Percentiles rank a stretch among this genome's conserved stretches.
phyloP scores from a whole-genome alignment of 2,113 vertebrate genomes.

The Megaceryle torquata region DNA sequence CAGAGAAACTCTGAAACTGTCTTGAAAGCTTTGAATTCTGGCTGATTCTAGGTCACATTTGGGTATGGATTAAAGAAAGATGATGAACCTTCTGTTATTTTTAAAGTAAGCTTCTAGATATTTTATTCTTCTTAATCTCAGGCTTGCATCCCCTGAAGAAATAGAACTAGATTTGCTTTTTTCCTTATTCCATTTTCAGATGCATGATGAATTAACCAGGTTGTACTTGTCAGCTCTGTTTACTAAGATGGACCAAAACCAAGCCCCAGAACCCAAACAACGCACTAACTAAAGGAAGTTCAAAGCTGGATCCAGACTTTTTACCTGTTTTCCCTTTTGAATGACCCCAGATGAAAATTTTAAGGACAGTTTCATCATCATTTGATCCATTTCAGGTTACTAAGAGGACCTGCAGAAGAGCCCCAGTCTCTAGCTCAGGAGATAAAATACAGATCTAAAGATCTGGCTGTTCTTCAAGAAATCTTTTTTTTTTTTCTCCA shows the following conservation, averaged over 20 bases:
- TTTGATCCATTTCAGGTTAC: neutral
- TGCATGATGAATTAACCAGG: neutral
- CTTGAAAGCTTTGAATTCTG: neutral
- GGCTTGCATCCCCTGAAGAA: neutral
- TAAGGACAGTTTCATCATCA: neutral
- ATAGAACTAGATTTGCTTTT: neutral
- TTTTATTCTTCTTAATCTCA: neutral
- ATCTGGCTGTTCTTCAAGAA: neutral
- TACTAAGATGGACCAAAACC: neutral
- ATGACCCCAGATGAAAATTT: neutral
- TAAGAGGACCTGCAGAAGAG: neutral
- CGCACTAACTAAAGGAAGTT: neutral
- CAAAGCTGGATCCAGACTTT: neutral
- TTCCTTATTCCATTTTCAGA: neutral
- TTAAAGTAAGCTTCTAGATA: neutral
- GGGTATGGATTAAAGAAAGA: neutral
- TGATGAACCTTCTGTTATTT: neutral
- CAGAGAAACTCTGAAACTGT: neutral
- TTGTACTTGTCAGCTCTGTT: conserved; percentile 33
- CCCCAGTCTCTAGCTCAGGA: neutral
- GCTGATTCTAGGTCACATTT: neutral
- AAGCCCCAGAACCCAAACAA: conserved; percentile 17
- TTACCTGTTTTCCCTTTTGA: neutral
- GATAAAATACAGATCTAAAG: neutral
- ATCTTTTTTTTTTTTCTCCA: neutral